These are phyloP conservation scores for Sminthurinus signatus DNA, from an alignment of 1,140 invertebrate species.

Conservation along the genomic window DNA sequence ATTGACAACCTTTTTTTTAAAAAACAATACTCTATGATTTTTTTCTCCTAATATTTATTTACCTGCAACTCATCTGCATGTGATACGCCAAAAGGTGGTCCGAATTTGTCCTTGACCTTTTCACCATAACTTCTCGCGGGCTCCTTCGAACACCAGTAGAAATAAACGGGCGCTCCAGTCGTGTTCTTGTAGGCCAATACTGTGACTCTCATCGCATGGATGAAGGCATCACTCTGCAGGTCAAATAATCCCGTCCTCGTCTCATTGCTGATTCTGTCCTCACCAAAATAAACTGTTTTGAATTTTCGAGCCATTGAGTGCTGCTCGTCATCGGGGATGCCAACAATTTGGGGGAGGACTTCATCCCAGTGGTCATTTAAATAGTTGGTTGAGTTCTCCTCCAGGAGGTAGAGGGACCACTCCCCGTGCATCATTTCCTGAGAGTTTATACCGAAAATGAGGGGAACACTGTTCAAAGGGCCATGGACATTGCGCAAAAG, in stretches of 20 bases:
- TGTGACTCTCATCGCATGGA: not conserved
- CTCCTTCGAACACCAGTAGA: slow-evolving; percentile 28
- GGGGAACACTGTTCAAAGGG: slow-evolving; percentile 11
- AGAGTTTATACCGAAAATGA: slow-evolving; percentile 21
- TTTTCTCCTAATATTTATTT: too few relatives aligned
- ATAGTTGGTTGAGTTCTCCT: too few relatives aligned
- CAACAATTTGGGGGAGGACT: not conserved
- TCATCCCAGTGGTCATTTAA: not conserved
- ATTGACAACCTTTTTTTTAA: too few relatives aligned
- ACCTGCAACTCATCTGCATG: slow-evolving; percentile 34
- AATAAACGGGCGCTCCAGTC: slow-evolving; percentile 14
- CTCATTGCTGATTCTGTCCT: slow-evolving; percentile 48
- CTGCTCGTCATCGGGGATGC: not conserved
- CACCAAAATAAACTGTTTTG: slow-evolving; percentile 55
- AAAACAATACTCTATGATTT: too few relatives aligned
- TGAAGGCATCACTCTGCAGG: slow-evolving; percentile 44
- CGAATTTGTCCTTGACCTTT: not conserved
- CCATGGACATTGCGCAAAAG: slow-evolving; percentile 8
- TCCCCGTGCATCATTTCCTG: slow-evolving; percentile 12
- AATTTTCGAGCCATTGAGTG: slow-evolving; percentile 41
- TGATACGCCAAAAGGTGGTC: not conserved
- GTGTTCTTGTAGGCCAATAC: slow-evolving; percentile 9
- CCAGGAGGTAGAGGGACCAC: too few relatives aligned
- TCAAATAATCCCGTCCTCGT: slow-evolving; percentile 51
- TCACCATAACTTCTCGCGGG: slow-evolving; percentile 11